Conservation (phyloP, 2,113 vertebrate species). For the Xiphophorus couchianus region DNA sequence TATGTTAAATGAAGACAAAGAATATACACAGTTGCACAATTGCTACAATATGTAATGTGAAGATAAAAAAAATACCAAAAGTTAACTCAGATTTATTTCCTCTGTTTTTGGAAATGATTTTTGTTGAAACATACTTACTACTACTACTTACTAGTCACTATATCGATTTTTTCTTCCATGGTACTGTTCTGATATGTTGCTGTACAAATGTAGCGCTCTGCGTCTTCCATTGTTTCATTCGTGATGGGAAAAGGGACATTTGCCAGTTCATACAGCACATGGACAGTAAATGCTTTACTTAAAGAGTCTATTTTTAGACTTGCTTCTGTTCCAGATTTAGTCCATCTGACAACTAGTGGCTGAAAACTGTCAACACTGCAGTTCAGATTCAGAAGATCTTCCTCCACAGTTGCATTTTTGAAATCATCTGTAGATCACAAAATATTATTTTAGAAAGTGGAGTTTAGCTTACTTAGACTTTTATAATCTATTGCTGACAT, state of each 20-base stretch:
- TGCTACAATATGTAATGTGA: not conserved
- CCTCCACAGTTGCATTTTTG: conserved; percentile 12
- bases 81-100: not conserved
- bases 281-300: accelerated
- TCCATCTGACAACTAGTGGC: conserved; percentile 40
- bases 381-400: conserved; percentile 42
- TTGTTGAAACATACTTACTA: not conserved
- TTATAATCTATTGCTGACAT: not conserved
- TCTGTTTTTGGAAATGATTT: not conserved
- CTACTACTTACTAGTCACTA: conserved; percentile 53
- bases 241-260: not conserved
- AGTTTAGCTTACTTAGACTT: not conserved
- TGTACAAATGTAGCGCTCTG: not conserved
- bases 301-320: not conserved
- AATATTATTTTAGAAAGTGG: not conserved
- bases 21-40: no score
- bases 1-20: no score
- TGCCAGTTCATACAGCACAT: not conserved
- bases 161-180: not conserved
- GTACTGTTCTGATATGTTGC: conserved; percentile 14
- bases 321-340: not conserved
- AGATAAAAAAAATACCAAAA: not conserved
- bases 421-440: conserved; percentile 29
- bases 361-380: conserved; percentile 42
- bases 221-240: not conserved